Evolutionary conservation across 53 echinoderm and acorn worm genomes (phyloP).

Genomic region (Stichopus horrens): DNA sequence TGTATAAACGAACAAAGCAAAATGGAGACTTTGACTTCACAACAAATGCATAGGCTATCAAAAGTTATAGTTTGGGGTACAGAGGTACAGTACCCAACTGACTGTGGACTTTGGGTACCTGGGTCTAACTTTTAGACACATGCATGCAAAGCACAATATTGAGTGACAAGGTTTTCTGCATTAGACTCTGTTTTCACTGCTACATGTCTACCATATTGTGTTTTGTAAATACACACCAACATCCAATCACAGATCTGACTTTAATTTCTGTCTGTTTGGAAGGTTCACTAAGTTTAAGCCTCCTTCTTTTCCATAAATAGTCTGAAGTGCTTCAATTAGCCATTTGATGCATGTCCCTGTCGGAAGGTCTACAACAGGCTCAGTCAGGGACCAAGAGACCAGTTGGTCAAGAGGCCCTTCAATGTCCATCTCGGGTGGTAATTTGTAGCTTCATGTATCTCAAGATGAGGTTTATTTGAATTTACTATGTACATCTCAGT

Average conservation of each 20-base stretch:
- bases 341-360: conserved; percentile 7
- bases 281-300: not conserved
- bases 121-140: too few species aligned
- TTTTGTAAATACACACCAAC: too few species aligned
- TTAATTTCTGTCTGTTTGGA: not conserved
- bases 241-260: not conserved
- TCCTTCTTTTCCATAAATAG: not conserved
- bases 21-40: too few species aligned
- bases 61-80: too few species aligned
- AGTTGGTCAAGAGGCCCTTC: conserved; percentile 8
- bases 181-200: too few species aligned
- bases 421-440: conserved; percentile 13
- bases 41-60: too few species aligned
- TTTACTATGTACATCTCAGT: not conserved
- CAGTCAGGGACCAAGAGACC: not conserved
- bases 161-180: too few species aligned
- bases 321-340: conserved; percentile 13
- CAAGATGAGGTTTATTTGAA: not conserved
- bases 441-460: not conserved
- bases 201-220: too few species aligned
- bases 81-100: too few species aligned
- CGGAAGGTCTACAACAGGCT: not conserved
- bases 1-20: too few species aligned
- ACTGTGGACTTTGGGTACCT: too few species aligned
- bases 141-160: too few species aligned